These are phyloP conservation scores for Physocephala rufipes DNA, from an alignment of 2,888 invertebrate genomes.

Conservation along the genomic window DNA sequence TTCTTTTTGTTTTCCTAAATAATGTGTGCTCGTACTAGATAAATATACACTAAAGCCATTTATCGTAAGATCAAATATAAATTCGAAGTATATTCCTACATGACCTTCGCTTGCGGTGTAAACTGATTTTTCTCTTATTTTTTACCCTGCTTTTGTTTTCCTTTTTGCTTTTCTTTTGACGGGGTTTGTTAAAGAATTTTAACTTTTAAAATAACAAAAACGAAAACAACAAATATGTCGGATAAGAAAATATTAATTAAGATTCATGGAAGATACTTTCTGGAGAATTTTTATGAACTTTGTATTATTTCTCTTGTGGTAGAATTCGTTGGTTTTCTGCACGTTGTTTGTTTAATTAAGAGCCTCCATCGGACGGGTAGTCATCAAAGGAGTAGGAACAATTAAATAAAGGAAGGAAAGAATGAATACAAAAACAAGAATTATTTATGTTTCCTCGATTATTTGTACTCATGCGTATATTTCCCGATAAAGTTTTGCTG, in stretches of 20 bases:
- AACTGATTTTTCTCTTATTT: conserved; percentile 5
- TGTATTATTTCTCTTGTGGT: neutral
- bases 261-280: no score
- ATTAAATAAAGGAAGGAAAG: conserved; percentile 26
- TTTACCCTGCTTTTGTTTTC: neutral
- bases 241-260: neutral
- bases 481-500: neutral
- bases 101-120: neutral
- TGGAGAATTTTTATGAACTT: neutral
- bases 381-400: conserved; percentile 9
- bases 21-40: neutral
- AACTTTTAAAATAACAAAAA: conserved; percentile 10
- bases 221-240: neutral
- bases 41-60: neutral
- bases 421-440: conserved; percentile 35
- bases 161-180: neutral
- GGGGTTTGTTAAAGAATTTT: conserved; percentile 14
- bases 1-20: conserved; percentile 11
- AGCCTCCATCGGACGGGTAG: neutral
- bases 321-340: neutral
- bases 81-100: neutral
- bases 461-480: neutral
- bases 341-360: conserved; percentile 28
- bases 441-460: conserved; percentile 37
- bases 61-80: neutral